Conservation (phyloP, 2,797 vertebrate species). For the Manis crassicaudata region DNA sequence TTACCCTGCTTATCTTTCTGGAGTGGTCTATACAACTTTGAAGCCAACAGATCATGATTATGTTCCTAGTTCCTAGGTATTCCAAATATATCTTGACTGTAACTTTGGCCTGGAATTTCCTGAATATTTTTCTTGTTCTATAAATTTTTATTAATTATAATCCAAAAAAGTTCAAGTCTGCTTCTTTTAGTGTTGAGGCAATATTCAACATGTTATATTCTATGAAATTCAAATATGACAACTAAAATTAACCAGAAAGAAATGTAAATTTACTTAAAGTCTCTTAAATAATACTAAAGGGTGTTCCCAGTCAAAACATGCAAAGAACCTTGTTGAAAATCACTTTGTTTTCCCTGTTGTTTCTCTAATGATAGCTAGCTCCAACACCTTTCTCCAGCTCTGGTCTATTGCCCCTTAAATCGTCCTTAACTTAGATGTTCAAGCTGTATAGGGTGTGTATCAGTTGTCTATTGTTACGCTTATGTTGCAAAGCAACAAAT, state of each 20-base stretch:
- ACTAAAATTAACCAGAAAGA: background rate
- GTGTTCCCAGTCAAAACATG: background rate
- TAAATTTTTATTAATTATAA: conserved; percentile 5
- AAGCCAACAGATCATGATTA: background rate
- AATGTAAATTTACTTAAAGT: background rate
- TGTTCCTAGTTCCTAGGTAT: background rate
- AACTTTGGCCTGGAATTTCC: background rate
- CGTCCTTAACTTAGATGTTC: background rate
- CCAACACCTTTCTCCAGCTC: background rate
- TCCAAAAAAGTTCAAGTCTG: background rate
- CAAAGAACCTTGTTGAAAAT: background rate
- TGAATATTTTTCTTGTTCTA: background rate
- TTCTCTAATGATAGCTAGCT: background rate
- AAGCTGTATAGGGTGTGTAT: background rate
- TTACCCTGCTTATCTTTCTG: background rate
- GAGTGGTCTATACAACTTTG: background rate
- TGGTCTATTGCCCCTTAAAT: background rate
- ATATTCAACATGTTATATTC: background rate
- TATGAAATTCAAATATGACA: background rate
- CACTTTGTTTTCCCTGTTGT: background rate
- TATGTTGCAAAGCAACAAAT: background rate
- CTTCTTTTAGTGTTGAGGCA: background rate
- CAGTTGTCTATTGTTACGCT: background rate
- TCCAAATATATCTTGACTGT: background rate
- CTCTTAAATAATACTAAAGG: background rate